Conservation (phyloP, 2,888 invertebrate genomes). For the Diarsia brunnea region DNA sequence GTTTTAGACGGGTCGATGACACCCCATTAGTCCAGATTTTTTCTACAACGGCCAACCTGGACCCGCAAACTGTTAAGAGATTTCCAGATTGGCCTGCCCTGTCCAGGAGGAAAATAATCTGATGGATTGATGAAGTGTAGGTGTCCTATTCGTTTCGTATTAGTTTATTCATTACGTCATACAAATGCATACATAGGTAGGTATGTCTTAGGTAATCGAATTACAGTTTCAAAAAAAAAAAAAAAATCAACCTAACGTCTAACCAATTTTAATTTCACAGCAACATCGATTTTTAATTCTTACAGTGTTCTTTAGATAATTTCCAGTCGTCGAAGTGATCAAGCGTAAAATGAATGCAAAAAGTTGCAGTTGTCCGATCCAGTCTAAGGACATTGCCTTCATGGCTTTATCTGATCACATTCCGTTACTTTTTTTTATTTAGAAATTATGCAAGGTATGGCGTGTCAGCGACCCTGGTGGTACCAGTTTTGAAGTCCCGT, state of each 20-base stretch:
- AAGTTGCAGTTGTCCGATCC: slow-evolving; percentile 38
- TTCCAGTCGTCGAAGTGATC: slow-evolving; percentile 8
- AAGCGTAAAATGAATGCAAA: slow-evolving; percentile 48
- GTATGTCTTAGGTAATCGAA: not conserved
- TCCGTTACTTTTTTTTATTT: slow-evolving; percentile 59
- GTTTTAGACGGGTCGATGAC: too few species aligned
- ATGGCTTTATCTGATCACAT: slow-evolving; percentile 48
- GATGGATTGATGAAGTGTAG: too few species aligned
- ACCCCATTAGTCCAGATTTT: too few species aligned
- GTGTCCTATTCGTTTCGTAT: not conserved
- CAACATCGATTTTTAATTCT: slow-evolving; percentile 30
- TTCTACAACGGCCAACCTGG: too few species aligned
- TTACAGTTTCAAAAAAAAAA: not conserved
- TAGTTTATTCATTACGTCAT: not conserved
- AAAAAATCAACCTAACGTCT: not conserved
- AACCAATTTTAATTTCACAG: slow-evolving; percentile 23
- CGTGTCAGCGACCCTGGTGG: slow-evolving; percentile 59
- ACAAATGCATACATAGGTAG: not conserved
- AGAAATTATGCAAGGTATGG: slow-evolving; percentile 61
- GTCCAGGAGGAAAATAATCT: too few species aligned
- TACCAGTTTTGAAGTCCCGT: slow-evolving; percentile 56
- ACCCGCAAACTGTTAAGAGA: too few species aligned
- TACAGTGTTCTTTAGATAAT: slow-evolving; percentile 19
- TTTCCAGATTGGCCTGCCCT: too few species aligned
- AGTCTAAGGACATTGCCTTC: slow-evolving; percentile 58